Evolutionary conservation across 1,140 invertebrate genomes (phyloP).

Genomic region (Drosophila arizonae): DNA sequence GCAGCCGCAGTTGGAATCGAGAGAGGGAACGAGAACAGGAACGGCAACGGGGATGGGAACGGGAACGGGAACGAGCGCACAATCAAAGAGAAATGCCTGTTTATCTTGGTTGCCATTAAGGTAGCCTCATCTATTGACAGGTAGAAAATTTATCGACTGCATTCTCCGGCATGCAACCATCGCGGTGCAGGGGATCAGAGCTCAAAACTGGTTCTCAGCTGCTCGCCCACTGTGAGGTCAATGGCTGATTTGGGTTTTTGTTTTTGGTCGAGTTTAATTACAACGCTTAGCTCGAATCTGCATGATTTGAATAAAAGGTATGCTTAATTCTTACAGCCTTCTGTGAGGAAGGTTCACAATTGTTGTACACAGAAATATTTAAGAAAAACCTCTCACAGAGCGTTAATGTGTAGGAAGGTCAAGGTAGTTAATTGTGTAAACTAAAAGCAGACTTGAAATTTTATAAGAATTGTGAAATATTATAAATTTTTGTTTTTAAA

Average conservation of each 20-base stretch:
- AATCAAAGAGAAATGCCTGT: slow-evolving; percentile 69
- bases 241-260: slow-evolving; percentile 68
- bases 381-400: no score
- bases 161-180: slow-evolving; percentile 38
- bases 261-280: slow-evolving; percentile 63
- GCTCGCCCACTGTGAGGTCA: slow-evolving; percentile 67
- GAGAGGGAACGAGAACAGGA: slow-evolving; percentile 31
- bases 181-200: slow-evolving; percentile 17
- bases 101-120: slow-evolving; percentile 77
- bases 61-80: slow-evolving; percentile 31
- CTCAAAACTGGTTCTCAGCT: slow-evolving; percentile 69
- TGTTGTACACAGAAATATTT: no score
- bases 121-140: slow-evolving; percentile 80
- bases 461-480: no score
- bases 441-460: no score
- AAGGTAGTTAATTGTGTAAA: no score
- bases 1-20: slow-evolving; percentile 8
- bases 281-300: slow-evolving; percentile 52
- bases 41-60: slow-evolving; percentile 29
- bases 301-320: slow-evolving; percentile 61
- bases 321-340: slow-evolving; percentile 1
- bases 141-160: slow-evolving; percentile 80
- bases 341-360: no score
- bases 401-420: no score
- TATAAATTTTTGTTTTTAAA: no score